Conservation (phyloP, 2,113 vertebrate genomes). For the Chlorocebus sabaeus region DNA sequence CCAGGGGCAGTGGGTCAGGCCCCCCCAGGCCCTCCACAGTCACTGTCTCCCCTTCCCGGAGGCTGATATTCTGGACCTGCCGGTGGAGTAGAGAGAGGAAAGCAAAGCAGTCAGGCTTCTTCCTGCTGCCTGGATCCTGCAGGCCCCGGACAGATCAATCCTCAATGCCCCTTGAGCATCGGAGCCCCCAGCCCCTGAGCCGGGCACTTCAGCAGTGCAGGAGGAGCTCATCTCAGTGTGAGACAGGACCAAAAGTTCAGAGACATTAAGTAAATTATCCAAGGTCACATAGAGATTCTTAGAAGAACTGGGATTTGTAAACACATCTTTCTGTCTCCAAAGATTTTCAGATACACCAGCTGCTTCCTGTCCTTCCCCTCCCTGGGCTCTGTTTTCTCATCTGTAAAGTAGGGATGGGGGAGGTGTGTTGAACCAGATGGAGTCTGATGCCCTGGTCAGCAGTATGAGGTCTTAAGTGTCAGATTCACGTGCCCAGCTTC, state of each 20-base stretch:
- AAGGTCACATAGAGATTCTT: not conserved
- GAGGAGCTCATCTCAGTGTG: not conserved
- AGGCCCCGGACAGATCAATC: not conserved
- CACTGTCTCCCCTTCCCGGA: conserved; percentile 89
- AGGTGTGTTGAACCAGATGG: not conserved
- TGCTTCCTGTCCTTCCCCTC: not conserved
- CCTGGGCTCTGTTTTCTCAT: conserved; percentile 13
- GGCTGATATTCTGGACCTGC: conserved; percentile 94
- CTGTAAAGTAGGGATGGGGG: not conserved
- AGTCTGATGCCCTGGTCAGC: not conserved
- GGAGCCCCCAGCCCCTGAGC: too few species aligned
- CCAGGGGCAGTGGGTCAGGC: conserved; percentile 88
- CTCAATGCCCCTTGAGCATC: not conserved
- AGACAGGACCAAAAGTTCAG: not conserved
- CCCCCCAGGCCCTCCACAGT: conserved; percentile 89
- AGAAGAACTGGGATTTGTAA: conserved; percentile 8
- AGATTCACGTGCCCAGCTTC: not conserved
- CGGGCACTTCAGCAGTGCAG: not conserved
- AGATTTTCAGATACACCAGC: not conserved
- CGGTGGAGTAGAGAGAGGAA: not conserved
- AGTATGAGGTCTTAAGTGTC: not conserved
- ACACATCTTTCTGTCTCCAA: not conserved
- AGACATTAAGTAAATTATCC: not conserved
- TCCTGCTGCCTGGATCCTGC: not conserved
- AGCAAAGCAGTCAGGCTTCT: conserved; percentile 32